Percentiles rank a stretch among this genome's conserved stretches.
These are phyloP conservation scores for Heliconius hermathena DNA, from an alignment of 1,140 invertebrate genomes.

Conservation along the genomic window DNA sequence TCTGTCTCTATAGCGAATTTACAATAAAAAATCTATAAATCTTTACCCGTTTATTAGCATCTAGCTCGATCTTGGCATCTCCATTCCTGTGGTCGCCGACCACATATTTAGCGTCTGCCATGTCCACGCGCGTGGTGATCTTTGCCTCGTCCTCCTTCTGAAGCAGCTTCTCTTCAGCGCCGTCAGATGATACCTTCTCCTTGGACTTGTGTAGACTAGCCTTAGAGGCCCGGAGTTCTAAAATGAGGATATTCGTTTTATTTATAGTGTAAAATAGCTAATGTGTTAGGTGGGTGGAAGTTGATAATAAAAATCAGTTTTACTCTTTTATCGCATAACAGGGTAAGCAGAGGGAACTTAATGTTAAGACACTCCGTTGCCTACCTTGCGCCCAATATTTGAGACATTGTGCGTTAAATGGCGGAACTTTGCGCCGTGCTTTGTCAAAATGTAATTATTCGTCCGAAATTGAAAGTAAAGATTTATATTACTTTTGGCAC, in stretches of 20 bases:
- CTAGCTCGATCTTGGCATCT: constrained; percentile 93
- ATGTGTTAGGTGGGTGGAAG: too few species aligned
- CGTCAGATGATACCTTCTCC: constrained; percentile 86
- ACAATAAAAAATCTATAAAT: not conserved
- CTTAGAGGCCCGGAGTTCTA: constrained; percentile 66
- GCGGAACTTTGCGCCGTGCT: too few species aligned
- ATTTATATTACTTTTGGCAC: too few species aligned
- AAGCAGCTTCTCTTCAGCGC: constrained; percentile 83
- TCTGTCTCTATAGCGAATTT: too few species aligned
- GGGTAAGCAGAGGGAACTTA: too few species aligned
- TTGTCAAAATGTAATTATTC: too few species aligned
- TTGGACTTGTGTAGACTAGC: constrained; percentile 67
- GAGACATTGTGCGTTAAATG: too few species aligned
- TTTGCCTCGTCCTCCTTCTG: constrained; percentile 82
- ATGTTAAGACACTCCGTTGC: too few species aligned
- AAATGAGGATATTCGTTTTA: not conserved
- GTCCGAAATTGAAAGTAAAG: too few species aligned
- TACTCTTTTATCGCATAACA: too few species aligned
- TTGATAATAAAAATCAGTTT: too few species aligned
- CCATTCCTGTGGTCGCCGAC: constrained; percentile 89
- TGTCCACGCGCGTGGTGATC: constrained; percentile 75
- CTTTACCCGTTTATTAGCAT: constrained; percentile 82
- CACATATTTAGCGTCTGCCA: constrained; percentile 87
- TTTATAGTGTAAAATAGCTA: not conserved
- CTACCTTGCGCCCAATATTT: too few species aligned